Base-by-base conservation (phyloP, 2,888 invertebrate genomes). In the Amiota mariae region DNA sequence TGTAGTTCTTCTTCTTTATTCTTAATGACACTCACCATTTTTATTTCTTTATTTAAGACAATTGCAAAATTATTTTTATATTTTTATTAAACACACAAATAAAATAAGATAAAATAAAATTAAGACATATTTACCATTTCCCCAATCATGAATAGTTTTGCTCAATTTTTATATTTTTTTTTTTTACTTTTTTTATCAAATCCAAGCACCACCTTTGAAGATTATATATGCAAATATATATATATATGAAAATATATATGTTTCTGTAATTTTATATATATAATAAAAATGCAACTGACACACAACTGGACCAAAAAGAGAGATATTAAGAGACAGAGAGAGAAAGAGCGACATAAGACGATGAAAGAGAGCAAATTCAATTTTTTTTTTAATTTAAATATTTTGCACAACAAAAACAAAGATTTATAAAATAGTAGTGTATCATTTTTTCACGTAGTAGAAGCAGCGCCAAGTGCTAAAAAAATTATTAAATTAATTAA, bases 11-110 rank as follows among this genome's bases (percentile, higher is more conserved):
- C 36, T 36, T 36, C 36, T 36, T 36, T 36, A 36, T 4, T 51
- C n/a, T 51, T 83, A 88, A 88, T 89, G 3, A 88, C 89, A 89
- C 89, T 90, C 90, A 90, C 90, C 90, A 88, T 88, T 0, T 36
- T 6, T 36, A 6, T 36, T 36, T 36, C 6, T 24, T 24, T 36
- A 6, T 36, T 88, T 87, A 83, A 88, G 88, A 89, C 89, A 89
- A 84, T 86, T 80, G 77, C 80, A 80, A 79, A 80, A 71, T 13
- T 68, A 75, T 70, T 67, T 67, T 64, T 18, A 64, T 64, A 15
- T 51, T 72, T 63, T 71, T 48, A n/a, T 63, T 71, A 13, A 49
- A 59, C 48, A 70, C 59, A 70, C 71, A 61, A 66, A 63, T 72
- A 68, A 68, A 73, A 73, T 68, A 68, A 54, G 13, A 49, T 78